Percentiles rank a stretch among this genome's conserved stretches.
Evolutionary conservation across 1,140 invertebrate species (phyloP).

Genomic region (Sitophilus oryzae): DNA sequence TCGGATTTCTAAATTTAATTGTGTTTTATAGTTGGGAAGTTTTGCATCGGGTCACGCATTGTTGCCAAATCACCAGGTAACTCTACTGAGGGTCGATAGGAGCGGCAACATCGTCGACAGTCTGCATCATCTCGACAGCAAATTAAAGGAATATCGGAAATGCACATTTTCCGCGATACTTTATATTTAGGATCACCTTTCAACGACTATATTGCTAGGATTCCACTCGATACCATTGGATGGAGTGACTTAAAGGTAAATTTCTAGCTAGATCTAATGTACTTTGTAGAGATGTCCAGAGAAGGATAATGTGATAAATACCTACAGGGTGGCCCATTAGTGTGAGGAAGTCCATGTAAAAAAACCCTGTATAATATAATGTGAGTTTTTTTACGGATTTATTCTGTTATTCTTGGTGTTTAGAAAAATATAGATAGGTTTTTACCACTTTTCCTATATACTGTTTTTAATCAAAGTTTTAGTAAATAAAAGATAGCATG

Average conservation of each 20-base stretch:
- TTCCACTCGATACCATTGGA: conserved; percentile 51
- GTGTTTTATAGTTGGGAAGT: conserved; percentile 50
- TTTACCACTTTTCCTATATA: no score
- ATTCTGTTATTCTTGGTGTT: no score
- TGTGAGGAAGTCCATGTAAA: no score
- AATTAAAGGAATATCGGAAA: conserved; percentile 52
- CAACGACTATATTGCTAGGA: conserved; percentile 58
- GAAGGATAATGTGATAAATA: conserved; percentile 48
- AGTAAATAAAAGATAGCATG: no score
- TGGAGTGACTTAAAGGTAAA: conserved; percentile 40
- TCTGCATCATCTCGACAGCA: conserved; percentile 51
- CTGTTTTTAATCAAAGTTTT: no score
- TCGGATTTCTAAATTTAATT: no score
- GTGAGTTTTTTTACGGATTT: no score
- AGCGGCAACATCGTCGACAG: conserved; percentile 60
- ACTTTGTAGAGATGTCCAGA: no score
- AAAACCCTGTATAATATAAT: no score
- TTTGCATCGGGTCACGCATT: conserved; percentile 36
- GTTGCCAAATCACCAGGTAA: conserved; percentile 36
- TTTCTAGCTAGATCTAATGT: no score
- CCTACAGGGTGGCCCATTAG: conserved; percentile 11
- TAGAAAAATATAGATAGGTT: no score
- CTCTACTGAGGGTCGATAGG: conserved; percentile 57
- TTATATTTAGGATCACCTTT: conserved; percentile 67
- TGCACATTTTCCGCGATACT: conserved; percentile 50